Percentiles rank a stretch among this genome's conserved stretches.
Conservation (phyloP, 2,797 vertebrate genomes). For the Buphagus erythrorhynchus region DNA sequence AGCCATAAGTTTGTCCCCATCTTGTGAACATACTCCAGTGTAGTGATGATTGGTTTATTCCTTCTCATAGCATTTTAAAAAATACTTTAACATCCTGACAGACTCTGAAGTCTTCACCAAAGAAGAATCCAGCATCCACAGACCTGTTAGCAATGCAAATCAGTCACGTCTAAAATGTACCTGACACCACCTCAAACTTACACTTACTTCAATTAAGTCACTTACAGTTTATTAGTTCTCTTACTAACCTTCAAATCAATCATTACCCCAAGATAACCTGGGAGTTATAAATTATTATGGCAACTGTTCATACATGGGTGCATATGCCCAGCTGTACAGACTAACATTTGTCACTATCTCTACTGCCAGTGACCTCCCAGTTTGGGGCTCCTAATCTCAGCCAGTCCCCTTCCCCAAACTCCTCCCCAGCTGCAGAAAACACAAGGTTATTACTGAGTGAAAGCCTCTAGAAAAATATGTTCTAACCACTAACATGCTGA, state of each 20-base stretch:
- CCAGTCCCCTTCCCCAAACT: not conserved
- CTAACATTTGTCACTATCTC: not conserved
- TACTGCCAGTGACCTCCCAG: not conserved
- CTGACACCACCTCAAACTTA: not conserved
- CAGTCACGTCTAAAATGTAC: rapidly evolving
- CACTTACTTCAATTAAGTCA: not conserved
- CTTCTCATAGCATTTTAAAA: not conserved
- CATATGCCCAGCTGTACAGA: not conserved
- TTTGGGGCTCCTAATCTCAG: not conserved
- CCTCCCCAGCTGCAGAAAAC: not conserved
- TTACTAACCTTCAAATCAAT: not conserved
- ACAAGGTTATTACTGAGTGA: not conserved
- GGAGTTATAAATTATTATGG: not conserved
- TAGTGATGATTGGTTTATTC: not conserved
- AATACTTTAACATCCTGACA: not conserved
- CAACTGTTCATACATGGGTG: not conserved
- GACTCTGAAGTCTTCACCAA: not conserved
- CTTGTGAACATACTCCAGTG: not conserved
- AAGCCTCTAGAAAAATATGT: not conserved
- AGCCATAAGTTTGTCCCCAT: not conserved
- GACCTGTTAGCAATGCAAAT: not conserved
- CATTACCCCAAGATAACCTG: not conserved
- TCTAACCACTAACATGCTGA: not conserved
- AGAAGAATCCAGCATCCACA: not conserved
- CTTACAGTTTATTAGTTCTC: not conserved